A percentile compares a stretch with the other conserved stretches of the same genome.
Conservation (phyloP, 1,140 invertebrate species). For the Neelides sp. region DNA sequence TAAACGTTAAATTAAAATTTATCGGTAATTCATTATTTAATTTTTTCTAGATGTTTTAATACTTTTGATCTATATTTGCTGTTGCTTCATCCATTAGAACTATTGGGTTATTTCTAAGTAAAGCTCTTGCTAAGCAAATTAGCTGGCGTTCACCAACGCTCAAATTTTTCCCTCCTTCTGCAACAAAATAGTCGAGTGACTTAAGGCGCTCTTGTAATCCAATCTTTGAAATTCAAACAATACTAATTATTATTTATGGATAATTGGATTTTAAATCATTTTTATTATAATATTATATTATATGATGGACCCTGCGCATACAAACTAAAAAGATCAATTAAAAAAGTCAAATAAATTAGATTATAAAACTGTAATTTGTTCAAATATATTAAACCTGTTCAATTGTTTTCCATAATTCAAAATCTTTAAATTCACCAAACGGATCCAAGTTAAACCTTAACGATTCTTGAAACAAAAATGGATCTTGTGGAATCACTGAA, state of each 20-base stretch:
- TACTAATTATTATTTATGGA: too few relatives aligned
- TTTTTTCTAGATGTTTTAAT: not conserved
- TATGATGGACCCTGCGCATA: too few relatives aligned
- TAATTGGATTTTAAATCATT: too few relatives aligned
- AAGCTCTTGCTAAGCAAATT: constrained; percentile 40
- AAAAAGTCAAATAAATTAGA: too few relatives aligned
- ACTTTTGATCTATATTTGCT: constrained; percentile 37
- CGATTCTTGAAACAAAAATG: constrained; percentile 38
- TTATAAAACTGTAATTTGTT: too few relatives aligned
- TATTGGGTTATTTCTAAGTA: constrained; percentile 36
- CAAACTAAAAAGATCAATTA: too few relatives aligned
- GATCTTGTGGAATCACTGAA: constrained; percentile 46
- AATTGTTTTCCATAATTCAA: too few relatives aligned
- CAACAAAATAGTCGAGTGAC: constrained; percentile 31
- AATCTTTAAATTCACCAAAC: constrained; percentile 37
- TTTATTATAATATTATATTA: too few relatives aligned
- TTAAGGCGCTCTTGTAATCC: constrained; percentile 25
- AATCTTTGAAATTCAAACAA: too few relatives aligned
- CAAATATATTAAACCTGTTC: too few relatives aligned
- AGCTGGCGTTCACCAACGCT: constrained; percentile 39
- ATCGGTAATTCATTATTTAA: not conserved
- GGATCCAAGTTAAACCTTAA: constrained; percentile 39
- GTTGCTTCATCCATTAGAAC: constrained; percentile 41
- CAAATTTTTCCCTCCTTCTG: constrained; percentile 36
- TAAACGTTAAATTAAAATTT: constrained; percentile 9